These are phyloP conservation scores for Aspidoscelis tigris DNA, from an alignment of 2,113 vertebrate genomes.

Conservation along the genomic window DNA sequence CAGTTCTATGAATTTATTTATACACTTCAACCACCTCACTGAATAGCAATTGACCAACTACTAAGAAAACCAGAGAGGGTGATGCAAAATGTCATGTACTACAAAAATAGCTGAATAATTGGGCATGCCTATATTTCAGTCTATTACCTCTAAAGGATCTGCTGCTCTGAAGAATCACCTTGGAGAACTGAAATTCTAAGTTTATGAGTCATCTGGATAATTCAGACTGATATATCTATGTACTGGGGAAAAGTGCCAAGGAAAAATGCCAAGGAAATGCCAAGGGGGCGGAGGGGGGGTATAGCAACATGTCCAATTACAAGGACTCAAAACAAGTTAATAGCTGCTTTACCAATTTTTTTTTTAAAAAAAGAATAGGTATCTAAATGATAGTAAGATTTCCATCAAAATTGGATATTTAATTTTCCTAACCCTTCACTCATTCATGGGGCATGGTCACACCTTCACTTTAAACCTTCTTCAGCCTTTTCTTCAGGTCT, in stretches of 20 bases:
- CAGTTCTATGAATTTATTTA: background rate
- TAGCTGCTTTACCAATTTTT: background rate
- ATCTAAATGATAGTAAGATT: background rate
- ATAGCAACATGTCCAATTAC: background rate
- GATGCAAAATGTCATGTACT: background rate
- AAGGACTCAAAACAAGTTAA: background rate
- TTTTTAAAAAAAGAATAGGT: background rate
- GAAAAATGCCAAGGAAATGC: background rate
- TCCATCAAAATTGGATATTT: background rate
- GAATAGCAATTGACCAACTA: background rate
- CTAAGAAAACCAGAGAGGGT: background rate
- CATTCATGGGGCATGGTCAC: no score
- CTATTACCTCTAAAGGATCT: background rate
- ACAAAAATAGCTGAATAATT: background rate
- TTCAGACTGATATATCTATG: background rate
- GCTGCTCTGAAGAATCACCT: background rate
- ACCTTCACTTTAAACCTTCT: no score
- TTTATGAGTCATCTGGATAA: conserved; percentile 16
- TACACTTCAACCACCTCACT: background rate
- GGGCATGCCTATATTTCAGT: background rate
- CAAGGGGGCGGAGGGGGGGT: background rate
- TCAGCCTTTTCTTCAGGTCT: no score
- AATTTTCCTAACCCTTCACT: background rate
- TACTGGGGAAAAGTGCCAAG: background rate
- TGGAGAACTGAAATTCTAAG: background rate